A percentile compares a stretch with the other conserved stretches of the same genome.
Evolutionary conservation across 2,797 vertebrate species (phyloP).

Genomic region (Amniataba percoides): DNA sequence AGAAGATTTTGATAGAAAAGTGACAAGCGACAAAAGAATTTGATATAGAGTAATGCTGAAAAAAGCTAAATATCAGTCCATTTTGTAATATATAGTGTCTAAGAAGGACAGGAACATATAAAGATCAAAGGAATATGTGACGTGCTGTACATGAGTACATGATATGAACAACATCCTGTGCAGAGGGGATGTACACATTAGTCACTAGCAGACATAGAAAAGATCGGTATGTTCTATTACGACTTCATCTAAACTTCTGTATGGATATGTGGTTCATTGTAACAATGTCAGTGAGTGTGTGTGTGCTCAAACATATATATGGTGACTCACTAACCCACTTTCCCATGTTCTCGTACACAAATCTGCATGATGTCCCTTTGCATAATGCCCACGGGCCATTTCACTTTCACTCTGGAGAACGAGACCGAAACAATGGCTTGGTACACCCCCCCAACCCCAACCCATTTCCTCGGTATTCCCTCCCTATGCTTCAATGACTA

Average conservation of each 20-base stretch:
- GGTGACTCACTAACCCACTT: slow-evolving; percentile 54
- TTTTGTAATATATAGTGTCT: background rate
- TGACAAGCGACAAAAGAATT: background rate
- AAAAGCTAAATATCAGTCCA: background rate
- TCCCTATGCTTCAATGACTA: slow-evolving; percentile 43
- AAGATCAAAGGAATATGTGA: background rate
- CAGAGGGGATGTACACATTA: no score
- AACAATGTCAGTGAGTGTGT: no score
- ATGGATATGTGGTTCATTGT: no score
- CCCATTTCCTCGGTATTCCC: slow-evolving; percentile 21
- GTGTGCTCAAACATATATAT: no score
- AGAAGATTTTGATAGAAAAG: background rate
- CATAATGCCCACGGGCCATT: slow-evolving; percentile 55
- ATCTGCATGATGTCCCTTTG: slow-evolving; percentile 57
- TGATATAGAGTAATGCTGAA: background rate
- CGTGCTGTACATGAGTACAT: background rate
- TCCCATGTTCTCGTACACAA: slow-evolving; percentile 24
- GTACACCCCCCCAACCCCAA: background rate
- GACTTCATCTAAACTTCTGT: no score
- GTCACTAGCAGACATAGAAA: background rate
- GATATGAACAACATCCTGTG: background rate
- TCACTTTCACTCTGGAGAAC: slow-evolving; percentile 47
- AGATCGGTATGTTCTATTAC: background rate
- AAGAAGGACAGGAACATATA: background rate
- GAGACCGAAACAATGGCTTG: slow-evolving; percentile 36